Conservation (phyloP, 92 coral and sea anemone genomes). For the Zoanthus sociatus region DNA sequence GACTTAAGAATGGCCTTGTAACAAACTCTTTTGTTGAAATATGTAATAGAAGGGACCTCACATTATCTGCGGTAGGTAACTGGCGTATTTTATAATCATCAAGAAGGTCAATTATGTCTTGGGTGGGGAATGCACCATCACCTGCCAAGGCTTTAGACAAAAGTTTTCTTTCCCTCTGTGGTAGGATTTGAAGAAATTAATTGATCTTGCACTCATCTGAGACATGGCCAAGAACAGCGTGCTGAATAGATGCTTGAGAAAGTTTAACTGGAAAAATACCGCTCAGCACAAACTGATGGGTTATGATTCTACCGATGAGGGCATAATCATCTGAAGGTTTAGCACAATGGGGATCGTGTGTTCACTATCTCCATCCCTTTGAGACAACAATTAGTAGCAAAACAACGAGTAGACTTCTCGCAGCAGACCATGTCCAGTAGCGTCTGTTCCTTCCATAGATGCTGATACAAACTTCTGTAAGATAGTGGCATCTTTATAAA, state of each 20-base stretch:
- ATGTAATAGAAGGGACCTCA: constrained; percentile 43
- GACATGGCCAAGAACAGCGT: too few species aligned
- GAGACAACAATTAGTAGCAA: constrained; percentile 49
- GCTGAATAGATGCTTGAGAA: constrained; percentile 67
- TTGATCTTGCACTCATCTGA: not conserved
- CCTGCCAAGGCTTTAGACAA: constrained; percentile 55
- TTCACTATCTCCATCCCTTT: constrained; percentile 59
- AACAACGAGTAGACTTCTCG: constrained; percentile 68
- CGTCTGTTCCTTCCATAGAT: constrained; percentile 53
- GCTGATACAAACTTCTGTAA: constrained; percentile 42
- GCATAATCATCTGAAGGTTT: constrained; percentile 56
- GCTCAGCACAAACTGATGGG: constrained; percentile 68
- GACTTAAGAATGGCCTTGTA: constrained; percentile 51
- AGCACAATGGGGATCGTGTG: constrained; percentile 54
- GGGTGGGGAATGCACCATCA: constrained; percentile 40
- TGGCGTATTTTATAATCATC: constrained; percentile 56
- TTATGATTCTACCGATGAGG: constrained; percentile 55
- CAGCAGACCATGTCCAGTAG: constrained; percentile 62
- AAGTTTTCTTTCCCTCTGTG: constrained; percentile 57
- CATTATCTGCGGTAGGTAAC: constrained; percentile 59
- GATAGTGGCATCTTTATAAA: constrained; percentile 54
- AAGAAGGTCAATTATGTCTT: constrained; percentile 44
- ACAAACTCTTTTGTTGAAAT: constrained; percentile 54
- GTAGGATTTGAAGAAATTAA: constrained; percentile 51
- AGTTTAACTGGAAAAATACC: constrained; percentile 61